Evolutionary conservation across 1,140 invertebrate genomes (phyloP).

Genomic region (Drosophila funebris): DNA sequence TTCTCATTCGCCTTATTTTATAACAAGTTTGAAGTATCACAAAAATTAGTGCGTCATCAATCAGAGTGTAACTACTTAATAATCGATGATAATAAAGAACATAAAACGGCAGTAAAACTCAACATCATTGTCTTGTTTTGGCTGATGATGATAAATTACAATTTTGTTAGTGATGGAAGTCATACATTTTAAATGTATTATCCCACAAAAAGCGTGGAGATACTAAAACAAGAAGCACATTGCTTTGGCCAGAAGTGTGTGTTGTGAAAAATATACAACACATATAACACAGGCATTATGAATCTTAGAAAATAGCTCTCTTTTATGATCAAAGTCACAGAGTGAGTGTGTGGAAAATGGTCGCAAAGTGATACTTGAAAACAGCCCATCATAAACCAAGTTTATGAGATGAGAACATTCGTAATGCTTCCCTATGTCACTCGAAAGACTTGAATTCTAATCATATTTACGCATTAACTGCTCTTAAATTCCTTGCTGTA

Average conservation of each 20-base stretch:
- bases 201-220: not conserved
- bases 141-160: not conserved
- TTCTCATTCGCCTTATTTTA: too few species aligned
- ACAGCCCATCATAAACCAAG: not conserved
- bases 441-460: not conserved
- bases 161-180: not conserved
- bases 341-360: conserved; percentile 1
- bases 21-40: too few species aligned
- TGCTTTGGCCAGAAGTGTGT: too few species aligned
- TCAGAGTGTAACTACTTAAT: too few species aligned
- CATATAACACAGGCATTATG: not conserved
- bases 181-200: not conserved
- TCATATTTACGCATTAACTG: not conserved
- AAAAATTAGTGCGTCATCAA: too few species aligned
- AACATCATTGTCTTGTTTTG: not conserved
- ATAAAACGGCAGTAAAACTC: too few species aligned
- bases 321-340: not conserved
- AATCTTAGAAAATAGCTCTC: not conserved
- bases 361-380: not conserved
- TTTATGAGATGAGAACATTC: not conserved
- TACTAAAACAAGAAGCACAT: too few species aligned
- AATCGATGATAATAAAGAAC: too few species aligned
- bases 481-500: not conserved
- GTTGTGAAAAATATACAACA: not conserved
- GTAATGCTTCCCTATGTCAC: too few species aligned